phyloP scores from a whole-genome alignment of 2,113 vertebrate genomes.

The Gracilinanus agilis region DNA sequence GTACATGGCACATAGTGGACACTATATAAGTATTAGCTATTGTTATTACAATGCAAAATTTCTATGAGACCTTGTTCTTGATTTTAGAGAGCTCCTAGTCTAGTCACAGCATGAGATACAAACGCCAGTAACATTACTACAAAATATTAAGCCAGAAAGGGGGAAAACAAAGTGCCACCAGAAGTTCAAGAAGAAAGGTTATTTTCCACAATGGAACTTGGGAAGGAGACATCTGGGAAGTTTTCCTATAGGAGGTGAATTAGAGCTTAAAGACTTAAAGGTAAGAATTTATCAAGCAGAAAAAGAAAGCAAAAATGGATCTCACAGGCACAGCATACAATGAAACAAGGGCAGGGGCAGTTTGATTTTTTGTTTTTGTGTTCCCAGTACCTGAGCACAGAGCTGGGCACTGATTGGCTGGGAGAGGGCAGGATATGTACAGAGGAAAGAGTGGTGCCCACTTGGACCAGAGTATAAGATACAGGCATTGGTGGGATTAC shows the following conservation, averaged over 20 bases:
- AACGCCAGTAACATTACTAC: not conserved
- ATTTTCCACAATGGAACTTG: not conserved
- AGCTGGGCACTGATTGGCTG: not conserved
- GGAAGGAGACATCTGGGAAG: not conserved
- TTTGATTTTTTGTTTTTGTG: not conserved
- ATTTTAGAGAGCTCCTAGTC: not conserved
- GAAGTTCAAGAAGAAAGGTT: not conserved
- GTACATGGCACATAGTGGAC: not conserved
- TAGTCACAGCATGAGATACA: not conserved
- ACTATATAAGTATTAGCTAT: not conserved
- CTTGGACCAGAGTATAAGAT: not conserved
- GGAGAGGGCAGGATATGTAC: not conserved
- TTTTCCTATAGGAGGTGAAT: not conserved
- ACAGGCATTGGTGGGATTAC: not conserved
- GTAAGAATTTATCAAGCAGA: not conserved
- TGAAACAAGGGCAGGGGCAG: not conserved
- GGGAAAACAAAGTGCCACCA: not conserved
- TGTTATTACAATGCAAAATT: not conserved
- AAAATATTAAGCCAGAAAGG: not conserved
- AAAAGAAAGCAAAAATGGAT: not conserved
- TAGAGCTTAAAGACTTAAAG: not conserved
- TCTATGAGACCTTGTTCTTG: not conserved
- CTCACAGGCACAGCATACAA: not conserved
- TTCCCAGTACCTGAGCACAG: not conserved
- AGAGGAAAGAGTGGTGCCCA: not conserved